Evolutionary conservation across 2,888 invertebrate genomes (phyloP), one percentile per base, ranked within the genome.

Genomic region (Apotomis capreana): DNA sequence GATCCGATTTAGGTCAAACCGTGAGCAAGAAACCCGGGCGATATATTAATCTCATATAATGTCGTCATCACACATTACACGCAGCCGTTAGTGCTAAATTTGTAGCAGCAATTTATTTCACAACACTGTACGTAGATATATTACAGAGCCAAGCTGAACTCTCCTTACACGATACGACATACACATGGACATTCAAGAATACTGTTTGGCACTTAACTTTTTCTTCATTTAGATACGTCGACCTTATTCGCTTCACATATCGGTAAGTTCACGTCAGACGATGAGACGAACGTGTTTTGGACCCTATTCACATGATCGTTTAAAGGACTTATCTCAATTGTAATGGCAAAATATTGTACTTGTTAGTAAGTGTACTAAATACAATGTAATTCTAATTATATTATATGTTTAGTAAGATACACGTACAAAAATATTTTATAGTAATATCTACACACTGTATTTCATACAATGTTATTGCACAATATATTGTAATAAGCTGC

Each of bases 361-460:
- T 68, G 67, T 68, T 71, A 68, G 60, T 70, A 55, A 15, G 54
- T 55, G 46, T 55, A 61, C 13, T 49, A 55, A 36, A n/a, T 49
- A 68, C 12, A 52, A 52, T 15, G 55, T 62, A 57, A 46, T 52
- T 65, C 55, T 60, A n/a, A 44, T 15, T 61, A 61, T 61, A 6
- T 40, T 40, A 46, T 40, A 36, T 46, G 15, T n/a, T 44, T 63
- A 60, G 26, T 58, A 68, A 63, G 57, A 68, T 37, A 62, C 13
- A 70, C 64, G 76, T 84, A 81, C 74, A 83, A 83, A 81, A 83
- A 80, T 83, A 83, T 77, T 79, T 80, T 71, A 70, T 68, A 58
- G 52, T 72, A 58, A 57, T 55, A 72, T 68, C 62, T 72, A 63
- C 49, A 63, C 68, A 72, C 44, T 59, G 68, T 72, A 72, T 72